Evolutionary conservation across 2,888 invertebrate genomes (phyloP).

Genomic region (Pandemis cinnamomeana): DNA sequence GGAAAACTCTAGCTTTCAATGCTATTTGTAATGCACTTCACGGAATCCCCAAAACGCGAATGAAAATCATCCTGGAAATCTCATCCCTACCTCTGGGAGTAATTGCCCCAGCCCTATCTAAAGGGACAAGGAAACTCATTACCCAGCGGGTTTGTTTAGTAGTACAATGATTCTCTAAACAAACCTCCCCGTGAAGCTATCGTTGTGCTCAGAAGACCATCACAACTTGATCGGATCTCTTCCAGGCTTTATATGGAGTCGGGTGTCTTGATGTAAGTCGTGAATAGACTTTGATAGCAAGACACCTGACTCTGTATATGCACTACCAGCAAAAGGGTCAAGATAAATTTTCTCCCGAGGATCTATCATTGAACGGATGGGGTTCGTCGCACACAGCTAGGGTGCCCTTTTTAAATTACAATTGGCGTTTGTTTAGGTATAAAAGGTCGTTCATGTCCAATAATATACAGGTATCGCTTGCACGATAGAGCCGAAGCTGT

Average conservation of each 20-base stretch:
- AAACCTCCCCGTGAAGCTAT: too few relatives aligned
- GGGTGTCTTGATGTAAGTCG: too few relatives aligned
- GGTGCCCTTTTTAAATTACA: conserved; percentile 13
- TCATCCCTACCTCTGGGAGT: conserved; percentile 11
- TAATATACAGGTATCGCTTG: not conserved
- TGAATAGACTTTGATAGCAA: too few relatives aligned
- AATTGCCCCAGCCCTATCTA: conserved; percentile 13
- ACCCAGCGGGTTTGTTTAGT: conserved; percentile 1
- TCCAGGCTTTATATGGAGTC: too few relatives aligned
- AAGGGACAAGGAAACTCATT: conserved; percentile 18
- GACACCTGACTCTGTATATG: too few relatives aligned
- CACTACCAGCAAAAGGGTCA: too few relatives aligned
- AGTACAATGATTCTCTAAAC: not conserved
- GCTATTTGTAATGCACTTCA: not conserved
- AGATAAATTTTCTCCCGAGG: too few relatives aligned
- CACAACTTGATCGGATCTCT: too few relatives aligned
- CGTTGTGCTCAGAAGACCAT: too few relatives aligned
- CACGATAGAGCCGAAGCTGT: not conserved
- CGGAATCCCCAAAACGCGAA: conserved; percentile 8
- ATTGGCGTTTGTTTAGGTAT: conserved; percentile 21
- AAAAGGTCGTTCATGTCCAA: not conserved
- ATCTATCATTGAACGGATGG: too few relatives aligned
- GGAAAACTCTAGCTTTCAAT: not conserved
- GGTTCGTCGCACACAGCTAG: too few relatives aligned
- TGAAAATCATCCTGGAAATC: conserved; percentile 1